phyloP scores from a whole-genome alignment of 2,888 invertebrate species.

The Drosophila dives region DNA sequence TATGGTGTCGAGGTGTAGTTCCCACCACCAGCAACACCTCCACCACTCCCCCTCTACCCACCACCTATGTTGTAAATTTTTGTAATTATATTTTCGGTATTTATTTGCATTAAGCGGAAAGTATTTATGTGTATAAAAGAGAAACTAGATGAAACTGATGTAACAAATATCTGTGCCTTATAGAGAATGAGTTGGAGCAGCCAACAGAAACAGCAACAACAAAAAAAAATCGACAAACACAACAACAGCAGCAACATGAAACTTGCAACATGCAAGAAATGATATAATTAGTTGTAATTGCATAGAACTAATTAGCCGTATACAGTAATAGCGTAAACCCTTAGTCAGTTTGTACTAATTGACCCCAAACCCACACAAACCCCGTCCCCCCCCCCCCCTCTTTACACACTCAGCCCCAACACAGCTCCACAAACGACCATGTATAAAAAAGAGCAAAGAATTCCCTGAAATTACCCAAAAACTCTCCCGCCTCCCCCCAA shows the following conservation, averaged over 20 bases:
- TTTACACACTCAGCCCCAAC: constrained; percentile 11
- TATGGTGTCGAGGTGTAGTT: constrained; percentile 92
- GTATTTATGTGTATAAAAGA: constrained; percentile 75
- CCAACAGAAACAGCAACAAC: constrained; percentile 38
- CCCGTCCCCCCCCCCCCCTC: too few species aligned
- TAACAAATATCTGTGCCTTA: constrained; percentile 78
- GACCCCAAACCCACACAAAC: constrained; percentile 48
- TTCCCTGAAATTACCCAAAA: constrained; percentile 14
- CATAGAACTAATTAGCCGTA: constrained; percentile 49
- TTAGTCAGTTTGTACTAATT: constrained; percentile 75
- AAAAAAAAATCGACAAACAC: constrained; percentile 21
- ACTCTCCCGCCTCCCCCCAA: constrained; percentile 11
- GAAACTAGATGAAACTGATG: constrained; percentile 68
- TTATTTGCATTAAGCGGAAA: constrained; percentile 76
- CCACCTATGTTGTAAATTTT: constrained; percentile 71
- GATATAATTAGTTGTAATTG: constrained; percentile 57
- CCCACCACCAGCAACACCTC: not conserved
- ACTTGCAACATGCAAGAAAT: constrained; percentile 55
- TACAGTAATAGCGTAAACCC: constrained; percentile 39
- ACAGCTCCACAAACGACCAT: constrained; percentile 39
- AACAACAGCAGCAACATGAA: constrained; percentile 31
- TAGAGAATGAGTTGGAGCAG: constrained; percentile 55
- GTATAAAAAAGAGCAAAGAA: constrained; percentile 39
- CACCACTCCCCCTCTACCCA: constrained; percentile 22
- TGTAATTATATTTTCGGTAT: constrained; percentile 76